A percentile compares a stretch with the other conserved stretches of the same genome.
These are phyloP conservation scores for Pediacus dermestoides DNA, from an alignment of 2,888 invertebrate genomes.

Conservation along the genomic window DNA sequence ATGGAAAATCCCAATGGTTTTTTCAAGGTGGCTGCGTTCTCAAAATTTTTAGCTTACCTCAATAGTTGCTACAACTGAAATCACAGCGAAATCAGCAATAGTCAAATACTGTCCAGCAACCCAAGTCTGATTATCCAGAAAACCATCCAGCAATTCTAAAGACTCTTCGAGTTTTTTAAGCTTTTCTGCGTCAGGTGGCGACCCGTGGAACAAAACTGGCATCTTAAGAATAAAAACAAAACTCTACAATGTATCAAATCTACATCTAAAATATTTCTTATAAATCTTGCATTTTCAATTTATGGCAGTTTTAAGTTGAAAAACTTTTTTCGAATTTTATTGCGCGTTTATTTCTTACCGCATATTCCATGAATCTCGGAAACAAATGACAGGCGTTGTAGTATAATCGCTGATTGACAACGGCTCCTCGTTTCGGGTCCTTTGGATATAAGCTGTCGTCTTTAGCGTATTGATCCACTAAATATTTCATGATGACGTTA, in stretches of 20 bases:
- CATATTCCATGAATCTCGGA: constrained; percentile 53
- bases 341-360: constrained; percentile 56
- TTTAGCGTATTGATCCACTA: constrained; percentile 63
- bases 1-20: constrained; percentile 7
- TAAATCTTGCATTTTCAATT: constrained; percentile 1
- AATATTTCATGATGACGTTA: constrained; percentile 64
- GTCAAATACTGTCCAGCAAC: constrained; percentile 67
- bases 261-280: background rate
- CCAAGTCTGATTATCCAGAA: constrained; percentile 59
- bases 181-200: constrained; percentile 29
- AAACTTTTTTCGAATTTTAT: too few relatives aligned
- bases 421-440: constrained; percentile 58
- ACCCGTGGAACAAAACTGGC: constrained; percentile 31
- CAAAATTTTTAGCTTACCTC: constrained; percentile 51
- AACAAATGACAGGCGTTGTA: constrained; percentile 61
- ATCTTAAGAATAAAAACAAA: constrained; percentile 24
- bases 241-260: constrained; percentile 9
- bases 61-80: constrained; percentile 58
- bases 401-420: constrained; percentile 61
- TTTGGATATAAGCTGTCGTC: constrained; percentile 63
- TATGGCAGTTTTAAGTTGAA: too few relatives aligned
- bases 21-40: background rate
- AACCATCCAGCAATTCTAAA: constrained; percentile 56
- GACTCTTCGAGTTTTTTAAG: constrained; percentile 56
- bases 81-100: constrained; percentile 65